Evolutionary conservation across 2,888 invertebrate genomes (phyloP).

Genomic region (Phyllotreta striolata): DNA sequence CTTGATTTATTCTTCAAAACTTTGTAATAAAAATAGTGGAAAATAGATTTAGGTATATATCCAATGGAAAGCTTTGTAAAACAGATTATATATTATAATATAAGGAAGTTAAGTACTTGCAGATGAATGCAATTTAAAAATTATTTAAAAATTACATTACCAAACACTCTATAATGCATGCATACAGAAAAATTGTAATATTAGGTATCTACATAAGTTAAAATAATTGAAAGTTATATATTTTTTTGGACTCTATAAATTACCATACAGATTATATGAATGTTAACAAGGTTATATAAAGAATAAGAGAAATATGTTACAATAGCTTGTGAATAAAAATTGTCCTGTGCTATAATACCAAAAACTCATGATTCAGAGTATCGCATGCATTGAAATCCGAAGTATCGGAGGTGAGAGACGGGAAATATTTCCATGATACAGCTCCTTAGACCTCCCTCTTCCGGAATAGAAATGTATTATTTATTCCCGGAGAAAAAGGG

Average conservation of each 20-base stretch:
- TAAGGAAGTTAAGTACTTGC: too few species aligned
- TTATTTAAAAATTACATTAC: too few species aligned
- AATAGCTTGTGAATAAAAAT: conserved; percentile 3
- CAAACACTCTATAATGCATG: too few species aligned
- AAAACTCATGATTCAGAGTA: conserved; percentile 36
- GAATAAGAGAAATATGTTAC: not conserved
- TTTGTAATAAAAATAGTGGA: too few species aligned
- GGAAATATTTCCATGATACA: conserved; percentile 31
- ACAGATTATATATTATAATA: too few species aligned
- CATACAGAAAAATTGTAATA: too few species aligned
- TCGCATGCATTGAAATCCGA: conserved; percentile 35
- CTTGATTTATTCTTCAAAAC: not conserved
- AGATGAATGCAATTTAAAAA: too few species aligned
- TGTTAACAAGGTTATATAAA: too few species aligned
- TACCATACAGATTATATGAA: too few species aligned
- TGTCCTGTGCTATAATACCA: conserved; percentile 28
- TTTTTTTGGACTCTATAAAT: too few species aligned
- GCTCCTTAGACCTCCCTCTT: conserved; percentile 27
- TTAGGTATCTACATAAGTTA: not conserved
- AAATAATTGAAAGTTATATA: not conserved
- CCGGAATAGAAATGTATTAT: conserved; percentile 35
- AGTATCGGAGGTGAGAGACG: conserved; percentile 32
- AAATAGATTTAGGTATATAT: too few species aligned
- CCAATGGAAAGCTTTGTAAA: too few species aligned
- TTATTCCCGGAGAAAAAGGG: conserved; percentile 31